A percentile compares a stretch with the other conserved stretches of the same genome.
Conservation (phyloP, 2,113 vertebrate genomes). For the Brachypodius melanocephalos region DNA sequence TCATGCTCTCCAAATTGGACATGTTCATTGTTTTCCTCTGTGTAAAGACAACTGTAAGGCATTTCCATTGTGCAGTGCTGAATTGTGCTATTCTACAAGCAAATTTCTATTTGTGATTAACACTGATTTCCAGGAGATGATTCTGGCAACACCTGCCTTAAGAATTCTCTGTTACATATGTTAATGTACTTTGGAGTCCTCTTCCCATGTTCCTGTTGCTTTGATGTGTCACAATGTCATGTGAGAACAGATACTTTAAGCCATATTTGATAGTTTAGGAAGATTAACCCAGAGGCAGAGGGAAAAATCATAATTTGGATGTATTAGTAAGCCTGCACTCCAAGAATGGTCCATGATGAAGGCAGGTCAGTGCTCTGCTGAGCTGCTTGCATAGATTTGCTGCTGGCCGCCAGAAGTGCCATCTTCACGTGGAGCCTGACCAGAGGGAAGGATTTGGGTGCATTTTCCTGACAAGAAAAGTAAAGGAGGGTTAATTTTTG, state of each 20-base stretch:
- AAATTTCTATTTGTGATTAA: not conserved
- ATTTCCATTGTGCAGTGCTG: slow-evolving; percentile 33
- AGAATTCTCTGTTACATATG: slow-evolving; percentile 11
- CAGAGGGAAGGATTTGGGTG: not conserved
- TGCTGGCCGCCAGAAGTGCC: not conserved
- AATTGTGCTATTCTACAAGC: slow-evolving; percentile 13
- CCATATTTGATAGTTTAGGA: slow-evolving; percentile 6
- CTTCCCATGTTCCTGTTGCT: not conserved
- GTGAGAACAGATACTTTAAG: slow-evolving; percentile 22
- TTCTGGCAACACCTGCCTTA: slow-evolving; percentile 46
- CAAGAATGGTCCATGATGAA: not conserved
- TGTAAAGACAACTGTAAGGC: slow-evolving; percentile 43
- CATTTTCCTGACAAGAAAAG: not conserved
- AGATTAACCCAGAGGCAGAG: not conserved
- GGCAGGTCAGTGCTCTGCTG: not conserved
- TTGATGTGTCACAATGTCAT: not conserved
- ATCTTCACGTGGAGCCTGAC: not conserved
- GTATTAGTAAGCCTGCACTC: not conserved
- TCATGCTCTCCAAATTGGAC: not conserved
- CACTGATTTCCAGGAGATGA: not conserved
- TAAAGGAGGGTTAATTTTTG: not conserved
- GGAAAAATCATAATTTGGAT: not conserved
- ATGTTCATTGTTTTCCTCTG: not conserved
- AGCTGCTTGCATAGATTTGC: not conserved
- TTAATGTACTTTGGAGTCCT: not conserved